Base-by-base conservation (phyloP, 1,140 invertebrate species). In the Drosophila gunungcola region DNA sequence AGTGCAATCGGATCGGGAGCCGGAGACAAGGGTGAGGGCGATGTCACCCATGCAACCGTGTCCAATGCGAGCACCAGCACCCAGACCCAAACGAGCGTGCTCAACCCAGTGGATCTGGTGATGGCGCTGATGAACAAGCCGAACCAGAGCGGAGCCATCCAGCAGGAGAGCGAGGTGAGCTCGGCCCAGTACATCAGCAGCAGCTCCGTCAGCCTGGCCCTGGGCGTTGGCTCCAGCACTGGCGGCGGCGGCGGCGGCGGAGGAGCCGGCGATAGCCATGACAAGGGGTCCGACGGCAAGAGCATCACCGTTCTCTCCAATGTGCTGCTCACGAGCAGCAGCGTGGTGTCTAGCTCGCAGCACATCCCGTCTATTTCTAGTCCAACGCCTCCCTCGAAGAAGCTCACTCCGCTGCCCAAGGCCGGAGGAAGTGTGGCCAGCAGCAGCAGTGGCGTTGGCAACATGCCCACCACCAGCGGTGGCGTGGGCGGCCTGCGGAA, bases 91-190 rank as follows among this genome's bases (percentile, higher is more conserved):
- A 36, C 78, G 16, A 76, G 54, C 42, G 63, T 60, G 21, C 65
- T 92, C 9, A 92, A 92, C 62, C 88, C 92, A 1, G 84, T 91
- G 5, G 91, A 92, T 49, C 58, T 91, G 70, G 73, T 92, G 16
- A 92, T 91, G 73, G 85, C 92, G 4, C 78, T 93, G 7, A 90
- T 93, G 55, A 93, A 92, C 74, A 73, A 93, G 77, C 75, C 76
- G 56, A 74, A 62, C 78, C 62, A 72, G 34, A 64, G 69, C 80
- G 43, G 70, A 1, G 21, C 16, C 16, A 60, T 73, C n/a, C 62
- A 51, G 76, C 83, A 92, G 91, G 73, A 93, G 29, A 34, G 83
- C 38, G 69, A 62, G 1, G 60, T 80, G 2, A 51, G 60, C 21
- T 73, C 83, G 25, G 64, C 82, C 7, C 89, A 90, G 53, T 90